phyloP scores from a whole-genome alignment of 2,888 invertebrate genomes.

The Lymantria monacha region DNA sequence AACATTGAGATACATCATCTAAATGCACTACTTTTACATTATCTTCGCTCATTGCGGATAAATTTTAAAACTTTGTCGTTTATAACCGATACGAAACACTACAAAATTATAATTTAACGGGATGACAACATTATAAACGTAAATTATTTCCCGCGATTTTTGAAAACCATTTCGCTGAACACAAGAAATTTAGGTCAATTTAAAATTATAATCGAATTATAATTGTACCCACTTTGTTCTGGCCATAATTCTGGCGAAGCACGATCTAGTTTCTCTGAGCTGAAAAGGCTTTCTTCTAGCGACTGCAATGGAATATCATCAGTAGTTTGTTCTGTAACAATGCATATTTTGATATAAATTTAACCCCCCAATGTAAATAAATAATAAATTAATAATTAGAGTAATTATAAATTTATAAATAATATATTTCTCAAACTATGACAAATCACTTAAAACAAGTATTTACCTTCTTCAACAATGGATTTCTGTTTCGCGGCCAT shows the following conservation, averaged over 20 bases:
- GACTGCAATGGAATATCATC: slow-evolving; percentile 78
- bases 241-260: slow-evolving; percentile 99
- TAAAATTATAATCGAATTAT: neutral
- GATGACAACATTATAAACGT: slow-evolving; percentile 65
- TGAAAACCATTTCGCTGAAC: slow-evolving; percentile 44
- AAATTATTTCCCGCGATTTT: slow-evolving; percentile 69
- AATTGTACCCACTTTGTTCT: slow-evolving; percentile 89
- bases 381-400: neutral
- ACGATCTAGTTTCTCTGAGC: slow-evolving; percentile 94
- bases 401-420: neutral
- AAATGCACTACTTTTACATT: slow-evolving; percentile 45
- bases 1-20: slow-evolving; percentile 54
- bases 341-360: slow-evolving; percentile 2
- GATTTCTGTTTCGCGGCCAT: slow-evolving; percentile 87
- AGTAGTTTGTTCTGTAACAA: slow-evolving; percentile 63
- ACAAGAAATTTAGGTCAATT: neutral
- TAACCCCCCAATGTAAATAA: no score
- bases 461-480: slow-evolving; percentile 83
- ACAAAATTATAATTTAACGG: slow-evolving; percentile 42
- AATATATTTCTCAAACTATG: neutral
- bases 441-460: neutral
- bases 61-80: slow-evolving; percentile 65
- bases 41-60: slow-evolving; percentile 57
- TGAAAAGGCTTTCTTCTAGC: slow-evolving; percentile 89
- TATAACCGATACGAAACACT: slow-evolving; percentile 61